phyloP scores from a whole-genome alignment of 1,140 invertebrate genomes.

The Trichonephila clavipes region DNA sequence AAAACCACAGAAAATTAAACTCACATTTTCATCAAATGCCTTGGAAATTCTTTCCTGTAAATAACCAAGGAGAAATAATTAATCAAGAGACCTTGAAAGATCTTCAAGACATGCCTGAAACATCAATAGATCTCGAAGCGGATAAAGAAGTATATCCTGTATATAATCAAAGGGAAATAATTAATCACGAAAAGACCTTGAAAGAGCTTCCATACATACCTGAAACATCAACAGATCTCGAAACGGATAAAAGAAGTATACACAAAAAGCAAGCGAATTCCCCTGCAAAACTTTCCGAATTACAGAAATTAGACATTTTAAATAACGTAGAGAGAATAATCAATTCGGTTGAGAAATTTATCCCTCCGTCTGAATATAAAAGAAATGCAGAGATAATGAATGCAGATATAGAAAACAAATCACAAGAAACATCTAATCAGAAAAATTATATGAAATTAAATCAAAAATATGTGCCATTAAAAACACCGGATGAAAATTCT shows the following conservation, averaged over 20 bases:
- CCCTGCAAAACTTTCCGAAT: background rate
- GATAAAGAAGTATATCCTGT: background rate
- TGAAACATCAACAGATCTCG: background rate
- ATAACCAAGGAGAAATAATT: background rate
- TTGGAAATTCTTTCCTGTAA: background rate
- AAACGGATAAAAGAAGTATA: background rate
- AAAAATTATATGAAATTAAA: background rate
- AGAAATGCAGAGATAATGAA: background rate
- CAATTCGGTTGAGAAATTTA: background rate
- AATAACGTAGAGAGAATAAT: background rate
- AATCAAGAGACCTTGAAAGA: background rate
- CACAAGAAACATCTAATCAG: background rate
- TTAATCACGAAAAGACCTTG: background rate
- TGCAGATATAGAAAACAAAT: background rate
- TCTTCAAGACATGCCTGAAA: background rate
- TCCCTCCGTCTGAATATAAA: background rate
- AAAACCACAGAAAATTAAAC: background rate
- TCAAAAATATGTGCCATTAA: background rate
- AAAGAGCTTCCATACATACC: background rate
- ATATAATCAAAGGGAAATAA: background rate
- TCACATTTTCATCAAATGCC: background rate
- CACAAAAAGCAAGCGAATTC: background rate
- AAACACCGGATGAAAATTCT: background rate
- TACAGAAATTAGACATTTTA: background rate
- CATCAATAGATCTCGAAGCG: no score